phyloP scores from a whole-genome alignment of 2,888 invertebrate species.

The Anagyrus pseudococci region DNA sequence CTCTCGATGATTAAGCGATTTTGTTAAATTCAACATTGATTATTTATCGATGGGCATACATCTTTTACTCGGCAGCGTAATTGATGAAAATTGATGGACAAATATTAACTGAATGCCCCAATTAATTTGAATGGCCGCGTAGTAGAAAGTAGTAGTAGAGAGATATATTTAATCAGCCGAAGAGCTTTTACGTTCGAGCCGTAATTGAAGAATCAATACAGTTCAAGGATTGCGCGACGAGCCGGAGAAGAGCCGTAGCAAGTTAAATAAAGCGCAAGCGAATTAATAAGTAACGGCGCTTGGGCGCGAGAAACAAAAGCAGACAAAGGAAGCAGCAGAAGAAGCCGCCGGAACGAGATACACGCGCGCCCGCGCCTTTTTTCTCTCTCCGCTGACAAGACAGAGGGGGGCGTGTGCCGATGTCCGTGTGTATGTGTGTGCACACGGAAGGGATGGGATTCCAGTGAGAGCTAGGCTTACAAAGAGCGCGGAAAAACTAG shows the following conservation, averaged over 20 bases:
- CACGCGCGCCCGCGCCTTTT: not conserved
- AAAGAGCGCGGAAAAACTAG: slow-evolving; percentile 27
- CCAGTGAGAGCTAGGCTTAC: slow-evolving; percentile 16
- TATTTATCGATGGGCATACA: too few species aligned
- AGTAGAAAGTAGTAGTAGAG: too few species aligned
- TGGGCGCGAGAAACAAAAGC: not conserved
- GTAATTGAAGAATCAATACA: slow-evolving; percentile 1
- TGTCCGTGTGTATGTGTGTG: too few species aligned
- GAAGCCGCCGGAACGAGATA: not conserved
- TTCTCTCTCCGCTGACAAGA: not conserved
- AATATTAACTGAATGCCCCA: too few species aligned
- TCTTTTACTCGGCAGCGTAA: too few species aligned
- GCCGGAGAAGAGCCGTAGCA: not conserved
- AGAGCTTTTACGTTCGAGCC: not conserved
- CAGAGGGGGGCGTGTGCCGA: too few species aligned
- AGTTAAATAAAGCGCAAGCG: too few species aligned
- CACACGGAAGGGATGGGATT: not conserved
- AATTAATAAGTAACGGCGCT: not conserved
- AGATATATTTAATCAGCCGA: slow-evolving; percentile 10
- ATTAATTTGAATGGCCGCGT: slow-evolving; percentile 21
- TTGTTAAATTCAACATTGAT: too few species aligned
- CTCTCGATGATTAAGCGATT: too few species aligned
- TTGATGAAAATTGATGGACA: too few species aligned
- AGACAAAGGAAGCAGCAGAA: not conserved
- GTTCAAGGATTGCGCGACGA: not conserved